Base-by-base conservation (phyloP, 2,888 invertebrate species). In the Copidosoma aretas region DNA sequence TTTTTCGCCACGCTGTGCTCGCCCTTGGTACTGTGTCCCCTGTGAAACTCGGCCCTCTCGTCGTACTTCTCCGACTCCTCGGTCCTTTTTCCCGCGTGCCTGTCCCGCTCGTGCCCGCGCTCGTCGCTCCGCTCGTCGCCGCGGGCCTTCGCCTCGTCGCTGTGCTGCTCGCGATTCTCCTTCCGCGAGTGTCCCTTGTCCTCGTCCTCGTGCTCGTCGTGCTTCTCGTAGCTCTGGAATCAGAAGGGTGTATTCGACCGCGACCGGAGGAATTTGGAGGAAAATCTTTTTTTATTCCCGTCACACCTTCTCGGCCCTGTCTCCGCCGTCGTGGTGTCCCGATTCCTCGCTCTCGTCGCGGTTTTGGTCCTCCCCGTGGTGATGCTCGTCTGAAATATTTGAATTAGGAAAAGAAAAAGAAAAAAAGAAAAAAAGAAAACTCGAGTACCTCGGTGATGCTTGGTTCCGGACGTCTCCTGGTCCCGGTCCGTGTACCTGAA, bases 1-100 rank as follows among this genome's bases (percentile, higher is more conserved):
- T 91, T 91, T 77, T 91, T 91, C 80, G 90, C 90, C 57, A 91
- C 86, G 77, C 89, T 90, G 78, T 92, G 91, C 76, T 89, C 89
- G 1, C 92, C 91, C 80, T 91, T 90, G 0, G 91, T 91, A 79
- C 88, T 90, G 81, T 91, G 91, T 0, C 91, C 91, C 80, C 91
- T 91, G 10, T 89, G 87, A 75, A 91, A 91, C 72, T 90, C 88
- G 0, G 90, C 91, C 0, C 88, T 87, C 75, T 89, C 89, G 51
- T 87, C 88, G 72, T 89, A 89, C 85, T 89, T 74, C 4, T 75
- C 88, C 14, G 86, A 85, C 76, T 91, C 91, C 74, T 89, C 89
- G 0, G 90, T 91, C 66, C 90, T 89, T 68, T 91, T 90, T 10
- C 89, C 90, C 41, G 89, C 88, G 71, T 90, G 87, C 75, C 90